Percentiles rank a stretch among this genome's conserved stretches.
phyloP scores from a whole-genome alignment of 2,797 vertebrate genomes.

The Tapera naevia region DNA sequence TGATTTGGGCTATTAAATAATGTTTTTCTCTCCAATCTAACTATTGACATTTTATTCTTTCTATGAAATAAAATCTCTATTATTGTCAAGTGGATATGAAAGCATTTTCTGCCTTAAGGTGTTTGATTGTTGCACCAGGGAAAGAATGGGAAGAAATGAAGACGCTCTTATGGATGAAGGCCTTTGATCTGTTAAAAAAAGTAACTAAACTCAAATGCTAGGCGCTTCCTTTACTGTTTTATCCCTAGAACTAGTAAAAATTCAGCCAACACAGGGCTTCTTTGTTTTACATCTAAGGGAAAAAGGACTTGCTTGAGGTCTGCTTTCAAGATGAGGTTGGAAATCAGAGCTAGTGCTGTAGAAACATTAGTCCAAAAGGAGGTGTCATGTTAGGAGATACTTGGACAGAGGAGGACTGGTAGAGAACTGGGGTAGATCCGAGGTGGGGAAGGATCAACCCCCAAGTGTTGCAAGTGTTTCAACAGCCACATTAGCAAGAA shows the following conservation, averaged over 20 bases:
- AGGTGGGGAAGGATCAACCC: accelerated
- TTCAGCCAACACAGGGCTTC: background rate
- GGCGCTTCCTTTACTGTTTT: background rate
- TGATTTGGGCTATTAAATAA: background rate
- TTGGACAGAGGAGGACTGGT: background rate
- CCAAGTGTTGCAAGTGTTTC: background rate
- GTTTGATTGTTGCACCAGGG: background rate
- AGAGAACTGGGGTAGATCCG: background rate
- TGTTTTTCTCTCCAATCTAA: background rate
- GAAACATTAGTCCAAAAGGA: background rate
- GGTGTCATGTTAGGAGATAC: background rate
- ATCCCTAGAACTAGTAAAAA: background rate
- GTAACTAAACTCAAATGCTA: background rate
- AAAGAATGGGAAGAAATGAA: background rate
- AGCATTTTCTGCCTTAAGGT: slow-evolving; percentile 22
- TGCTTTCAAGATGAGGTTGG: background rate
- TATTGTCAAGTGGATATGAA: slow-evolving; percentile 5
- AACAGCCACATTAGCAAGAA: background rate
- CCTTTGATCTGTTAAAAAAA: background rate
- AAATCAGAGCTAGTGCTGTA: background rate
- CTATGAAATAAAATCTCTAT: background rate
- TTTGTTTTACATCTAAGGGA: background rate
- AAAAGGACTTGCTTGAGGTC: background rate
- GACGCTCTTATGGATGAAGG: background rate
- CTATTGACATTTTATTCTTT: slow-evolving; percentile 5